Evolutionary conservation across 2,888 invertebrate species (phyloP), one percentile per base, ranked within the genome.

Genomic region (Melieria picta): DNA sequence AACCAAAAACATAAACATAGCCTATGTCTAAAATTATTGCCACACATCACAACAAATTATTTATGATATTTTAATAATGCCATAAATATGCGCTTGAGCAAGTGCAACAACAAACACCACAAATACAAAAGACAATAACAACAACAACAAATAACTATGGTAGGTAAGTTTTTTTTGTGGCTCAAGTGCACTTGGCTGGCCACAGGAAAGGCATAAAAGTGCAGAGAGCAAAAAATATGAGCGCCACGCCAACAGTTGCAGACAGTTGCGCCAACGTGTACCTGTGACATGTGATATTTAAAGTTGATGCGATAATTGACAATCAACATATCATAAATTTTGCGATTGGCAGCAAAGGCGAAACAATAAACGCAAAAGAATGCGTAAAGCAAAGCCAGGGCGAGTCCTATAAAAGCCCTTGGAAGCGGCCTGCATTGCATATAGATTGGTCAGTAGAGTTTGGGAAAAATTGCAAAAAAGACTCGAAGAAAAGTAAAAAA

Each of bases 241-340:
- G 72, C 71, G 72, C 74, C 42, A 11, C 13, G 46, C 16, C 60
- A 67, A 67, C 58, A 61, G 57, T 69, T 71, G 66, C 73, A 73
- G 66, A 61, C 57, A 48, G 46, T 65, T 60, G 48, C 48, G 58
- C 13, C 67, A 47, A 64, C 71, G 61, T 61, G 61, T 67, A 71
- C 71, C 72, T 57, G 65, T 79, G 83, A 78, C 83, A 81, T 73
- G 75, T 83, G 80, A 77, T 82, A 81, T 83, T 81, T 80, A 76
- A 69, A 74, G 72, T 69, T 82, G 83, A 81, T 78, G 78, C 72
- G 66, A 78, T 83, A 83, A 83, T 83, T 81, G 83, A 71, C 61
- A 72, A 79, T 79, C 78, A 80, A 71, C 71, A 76, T 68, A 76
- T 78, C 74, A 78, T 69, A 62, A 69, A 69, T 61, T 61, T 30